Evolutionary conservation across 2,888 invertebrate species (phyloP).

Genomic region (Phalera bucephala): DNA sequence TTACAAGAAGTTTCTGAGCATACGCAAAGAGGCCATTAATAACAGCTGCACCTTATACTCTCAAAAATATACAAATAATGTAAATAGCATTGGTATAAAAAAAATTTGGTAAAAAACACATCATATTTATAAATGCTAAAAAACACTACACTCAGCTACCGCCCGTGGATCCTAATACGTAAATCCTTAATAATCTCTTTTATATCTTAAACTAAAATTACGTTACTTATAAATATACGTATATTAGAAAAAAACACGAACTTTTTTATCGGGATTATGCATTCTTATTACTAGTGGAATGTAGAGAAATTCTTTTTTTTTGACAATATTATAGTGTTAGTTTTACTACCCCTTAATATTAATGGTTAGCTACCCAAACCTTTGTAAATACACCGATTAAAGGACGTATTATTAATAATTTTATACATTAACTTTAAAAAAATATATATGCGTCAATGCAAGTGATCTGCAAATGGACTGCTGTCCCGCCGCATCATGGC

Average conservation of each 20-base stretch:
- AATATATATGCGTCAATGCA: constrained; percentile 10
- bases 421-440: too few relatives aligned
- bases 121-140: constrained; percentile 58
- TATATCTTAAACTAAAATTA: constrained; percentile 28
- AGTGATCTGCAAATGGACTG: not conserved
- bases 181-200: constrained; percentile 66
- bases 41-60: constrained; percentile 41
- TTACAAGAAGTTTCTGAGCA: constrained; percentile 10
- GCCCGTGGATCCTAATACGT: constrained; percentile 53
- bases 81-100: constrained; percentile 79
- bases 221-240: constrained; percentile 26
- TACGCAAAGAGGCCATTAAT: constrained; percentile 12
- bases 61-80: constrained; percentile 51
- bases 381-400: constrained; percentile 54
- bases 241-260: constrained; percentile 33
- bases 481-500: not conserved
- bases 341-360: constrained; percentile 65
- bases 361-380: constrained; percentile 79
- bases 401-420: constrained; percentile 50
- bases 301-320: constrained; percentile 51
- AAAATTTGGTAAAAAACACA: constrained; percentile 75
- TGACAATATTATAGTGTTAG: constrained; percentile 57
- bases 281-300: constrained; percentile 72
- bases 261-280: constrained; percentile 52
- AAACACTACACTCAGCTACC: constrained; percentile 66